Conservation (phyloP, 2,888 invertebrate genomes). For the Leuctra nigra region DNA sequence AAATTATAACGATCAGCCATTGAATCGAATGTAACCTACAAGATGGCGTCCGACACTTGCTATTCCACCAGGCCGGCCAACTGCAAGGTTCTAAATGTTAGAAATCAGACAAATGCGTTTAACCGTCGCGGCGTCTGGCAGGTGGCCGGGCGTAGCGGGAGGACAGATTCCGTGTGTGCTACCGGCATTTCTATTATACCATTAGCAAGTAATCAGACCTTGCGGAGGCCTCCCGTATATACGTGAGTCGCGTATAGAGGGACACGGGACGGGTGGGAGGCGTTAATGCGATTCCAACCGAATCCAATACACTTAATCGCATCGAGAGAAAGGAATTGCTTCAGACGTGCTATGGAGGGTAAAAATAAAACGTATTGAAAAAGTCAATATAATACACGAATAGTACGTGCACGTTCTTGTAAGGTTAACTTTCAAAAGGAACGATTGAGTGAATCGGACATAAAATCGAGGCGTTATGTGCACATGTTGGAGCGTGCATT, state of each 20-base stretch:
- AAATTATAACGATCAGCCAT: no score
- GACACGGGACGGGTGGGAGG: neutral
- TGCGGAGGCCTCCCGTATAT: slow-evolving; percentile 2
- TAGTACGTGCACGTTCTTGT: neutral
- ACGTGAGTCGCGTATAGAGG: neutral
- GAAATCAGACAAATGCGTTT: no score
- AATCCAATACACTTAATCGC: slow-evolving; percentile 19
- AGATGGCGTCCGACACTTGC: no score
- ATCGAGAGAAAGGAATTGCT: slow-evolving; percentile 15
- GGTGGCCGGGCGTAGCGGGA: no score
- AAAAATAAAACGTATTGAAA: slow-evolving; percentile 2
- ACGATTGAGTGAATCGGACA: neutral
- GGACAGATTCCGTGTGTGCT: no score
- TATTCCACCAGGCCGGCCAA: no score
- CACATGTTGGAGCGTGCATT: no score
- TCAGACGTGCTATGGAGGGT: neutral
- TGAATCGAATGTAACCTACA: no score
- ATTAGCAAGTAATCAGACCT: slow-evolving; percentile 15
- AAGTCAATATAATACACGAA: slow-evolving; percentile 4
- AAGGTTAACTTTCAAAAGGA: neutral
- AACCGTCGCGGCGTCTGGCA: no score
- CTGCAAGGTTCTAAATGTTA: no score
- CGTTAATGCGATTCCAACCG: slow-evolving; percentile 13
- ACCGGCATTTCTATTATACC: slow-evolving; percentile 17
- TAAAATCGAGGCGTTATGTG: no score